These are phyloP conservation scores for Hyles euphorbiae DNA, from an alignment of 1,140 invertebrate species.

Conservation along the genomic window DNA sequence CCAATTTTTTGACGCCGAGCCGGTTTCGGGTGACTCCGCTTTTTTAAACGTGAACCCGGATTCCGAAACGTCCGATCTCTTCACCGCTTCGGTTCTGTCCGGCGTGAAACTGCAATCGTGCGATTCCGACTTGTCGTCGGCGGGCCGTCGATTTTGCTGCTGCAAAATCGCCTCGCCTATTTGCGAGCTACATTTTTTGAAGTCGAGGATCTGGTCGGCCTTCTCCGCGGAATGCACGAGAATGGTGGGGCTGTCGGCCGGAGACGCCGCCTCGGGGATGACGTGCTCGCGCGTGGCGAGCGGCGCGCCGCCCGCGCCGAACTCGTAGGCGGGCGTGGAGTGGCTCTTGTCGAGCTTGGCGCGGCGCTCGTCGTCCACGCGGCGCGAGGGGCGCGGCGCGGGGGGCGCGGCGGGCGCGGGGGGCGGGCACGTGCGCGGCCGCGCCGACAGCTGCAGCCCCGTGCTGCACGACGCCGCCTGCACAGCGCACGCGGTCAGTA, in stretches of 20 bases:
- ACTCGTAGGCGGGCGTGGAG: conserved; percentile 86
- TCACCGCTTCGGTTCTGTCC: background rate
- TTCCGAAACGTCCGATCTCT: too few species aligned
- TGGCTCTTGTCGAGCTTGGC: conserved; percentile 84
- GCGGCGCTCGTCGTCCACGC: conserved; percentile 29
- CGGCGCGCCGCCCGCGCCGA: conserved; percentile 57
- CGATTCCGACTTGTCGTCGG: conserved; percentile 27
- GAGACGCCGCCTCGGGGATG: conserved; percentile 57
- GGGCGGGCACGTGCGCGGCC: conserved; percentile 82
- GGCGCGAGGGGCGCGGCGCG: conserved; percentile 6
- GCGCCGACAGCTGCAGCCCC: conserved; percentile 79
- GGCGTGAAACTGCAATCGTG: background rate
- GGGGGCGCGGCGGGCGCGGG: conserved; percentile 30
- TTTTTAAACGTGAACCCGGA: too few species aligned
- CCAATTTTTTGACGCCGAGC: background rate
- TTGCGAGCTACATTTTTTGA: conserved; percentile 59
- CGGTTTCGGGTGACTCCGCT: background rate
- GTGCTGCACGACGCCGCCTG: conserved; percentile 81
- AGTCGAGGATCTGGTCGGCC: conserved; percentile 55
- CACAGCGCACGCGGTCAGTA: background rate
- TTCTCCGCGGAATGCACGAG: conserved; percentile 41
- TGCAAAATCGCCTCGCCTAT: conserved; percentile 57
- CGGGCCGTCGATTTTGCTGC: conserved; percentile 26
- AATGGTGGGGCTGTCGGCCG: conserved; percentile 37
- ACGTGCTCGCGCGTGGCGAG: conserved; percentile 43